Percentiles rank a stretch among this genome's conserved stretches.
Evolutionary conservation across 2,797 vertebrate species (phyloP).

Genomic region (Somateria mollissima): DNA sequence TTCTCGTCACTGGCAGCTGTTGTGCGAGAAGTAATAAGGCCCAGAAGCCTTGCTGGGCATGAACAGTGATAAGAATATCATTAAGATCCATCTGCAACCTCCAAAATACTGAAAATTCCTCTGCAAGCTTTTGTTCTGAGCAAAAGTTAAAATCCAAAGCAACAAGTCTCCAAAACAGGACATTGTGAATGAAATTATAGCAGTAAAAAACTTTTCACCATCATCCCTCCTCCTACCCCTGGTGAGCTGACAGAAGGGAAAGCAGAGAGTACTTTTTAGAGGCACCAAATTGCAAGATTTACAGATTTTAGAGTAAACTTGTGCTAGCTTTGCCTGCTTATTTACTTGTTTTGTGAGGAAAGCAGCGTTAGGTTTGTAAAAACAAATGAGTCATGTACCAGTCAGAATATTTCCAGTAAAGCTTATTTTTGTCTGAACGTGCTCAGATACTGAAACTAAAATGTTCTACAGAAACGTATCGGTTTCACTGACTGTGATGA

Average conservation of each 20-base stretch:
- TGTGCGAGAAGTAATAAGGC: not conserved
- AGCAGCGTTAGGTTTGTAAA: not conserved
- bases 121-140: not conserved
- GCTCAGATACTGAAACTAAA: slow-evolving; percentile 8
- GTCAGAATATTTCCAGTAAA: slow-evolving; percentile 51
- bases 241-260: not conserved
- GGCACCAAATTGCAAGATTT: not conserved
- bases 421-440: not conserved
- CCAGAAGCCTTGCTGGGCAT: not conserved
- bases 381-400: slow-evolving; percentile 23
- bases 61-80: slow-evolving; percentile 14
- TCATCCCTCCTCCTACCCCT: accelerated
- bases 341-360: not conserved
- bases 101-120: not conserved
- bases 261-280: not conserved
- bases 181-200: not conserved
- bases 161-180: not conserved
- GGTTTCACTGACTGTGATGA: not conserved
- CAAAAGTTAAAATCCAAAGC: not conserved
- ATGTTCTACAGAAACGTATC: not conserved
- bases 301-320: not conserved
- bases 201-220: not conserved
- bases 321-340: not conserved
- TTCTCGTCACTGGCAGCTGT: slow-evolving; percentile 54
- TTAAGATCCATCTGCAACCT: not conserved